Percentiles rank a stretch among this genome's conserved stretches.
These are phyloP conservation scores for Danionella cerebrum DNA, from an alignment of 2,113 vertebrate species.

Conservation along the genomic window DNA sequence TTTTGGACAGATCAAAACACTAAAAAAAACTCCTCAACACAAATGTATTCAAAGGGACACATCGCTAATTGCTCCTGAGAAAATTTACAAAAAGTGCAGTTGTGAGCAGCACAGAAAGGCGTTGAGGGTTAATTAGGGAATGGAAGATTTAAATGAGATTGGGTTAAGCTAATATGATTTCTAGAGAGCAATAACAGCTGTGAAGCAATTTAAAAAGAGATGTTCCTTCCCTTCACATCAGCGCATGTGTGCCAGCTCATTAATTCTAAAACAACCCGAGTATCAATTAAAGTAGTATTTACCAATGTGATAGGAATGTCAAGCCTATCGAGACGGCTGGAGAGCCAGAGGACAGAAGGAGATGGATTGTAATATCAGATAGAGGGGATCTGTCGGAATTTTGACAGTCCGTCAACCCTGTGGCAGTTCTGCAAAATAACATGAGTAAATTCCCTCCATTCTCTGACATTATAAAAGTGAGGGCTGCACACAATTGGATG, in stretches of 20 bases:
- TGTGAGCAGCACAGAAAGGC: conserved; percentile 7
- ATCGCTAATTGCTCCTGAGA: not conserved
- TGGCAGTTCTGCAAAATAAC: conserved; percentile 31
- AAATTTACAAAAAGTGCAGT: conserved; percentile 1
- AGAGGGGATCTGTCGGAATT: conserved; percentile 23
- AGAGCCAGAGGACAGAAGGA: not conserved
- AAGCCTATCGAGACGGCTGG: not conserved
- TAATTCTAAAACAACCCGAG: conserved; percentile 56
- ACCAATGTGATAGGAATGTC: conserved; percentile 49
- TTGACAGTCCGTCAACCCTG: conserved; percentile 43
- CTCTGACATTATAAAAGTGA: conserved; percentile 33
- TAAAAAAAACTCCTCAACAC: not conserved
- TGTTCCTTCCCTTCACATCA: conserved; percentile 46
- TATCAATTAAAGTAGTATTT: conserved; percentile 61
- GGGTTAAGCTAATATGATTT: conserved; percentile 59
- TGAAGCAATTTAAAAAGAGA: conserved; percentile 54
- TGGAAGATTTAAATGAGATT: conserved; percentile 55
- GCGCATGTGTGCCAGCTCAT: conserved; percentile 52
- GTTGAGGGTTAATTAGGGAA: conserved; percentile 52
- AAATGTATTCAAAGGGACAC: not conserved
- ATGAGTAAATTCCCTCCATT: conserved; percentile 23
- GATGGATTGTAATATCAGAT: conserved; percentile 40
- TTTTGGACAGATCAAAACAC: not conserved
- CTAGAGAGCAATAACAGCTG: conserved; percentile 45
- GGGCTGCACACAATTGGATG: not conserved